These are phyloP conservation scores for Jordanella pulchra DNA, from an alignment of 2,797 vertebrate genomes.

Conservation along the genomic window DNA sequence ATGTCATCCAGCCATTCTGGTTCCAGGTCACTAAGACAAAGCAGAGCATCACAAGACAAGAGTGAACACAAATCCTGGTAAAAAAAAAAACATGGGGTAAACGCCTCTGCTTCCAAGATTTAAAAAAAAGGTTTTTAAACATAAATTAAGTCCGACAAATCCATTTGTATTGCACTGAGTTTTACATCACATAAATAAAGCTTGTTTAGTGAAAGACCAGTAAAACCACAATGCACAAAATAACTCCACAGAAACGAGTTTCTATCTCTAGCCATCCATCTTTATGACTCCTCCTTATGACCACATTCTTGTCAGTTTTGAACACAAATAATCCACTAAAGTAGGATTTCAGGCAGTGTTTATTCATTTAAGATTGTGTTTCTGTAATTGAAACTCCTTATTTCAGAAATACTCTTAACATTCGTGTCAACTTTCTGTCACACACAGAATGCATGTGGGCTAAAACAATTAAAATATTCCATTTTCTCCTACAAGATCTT, in stretches of 20 bases:
- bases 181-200: no score
- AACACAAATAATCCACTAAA: background rate
- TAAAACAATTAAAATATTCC: no score
- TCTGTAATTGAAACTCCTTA: background rate
- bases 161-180: no score
- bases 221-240: background rate
- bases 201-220: background rate
- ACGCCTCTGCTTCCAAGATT: background rate
- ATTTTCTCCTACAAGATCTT: no score
- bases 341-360: background rate
- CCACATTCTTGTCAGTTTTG: background rate
- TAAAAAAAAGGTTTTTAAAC: no score
- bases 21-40: constrained; percentile 86
- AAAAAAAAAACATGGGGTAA: background rate
- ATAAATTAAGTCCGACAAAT: no score
- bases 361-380: background rate
- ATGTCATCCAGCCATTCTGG: constrained; percentile 95
- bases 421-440: no score
- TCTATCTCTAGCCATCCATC: no score
- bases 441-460: no score
- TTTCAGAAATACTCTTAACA: background rate
- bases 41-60: background rate
- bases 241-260: background rate
- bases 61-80: background rate
- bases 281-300: no score